Evolutionary conservation across 2,113 vertebrate species (phyloP).

Genomic region (Ramphastos sulfuratus): DNA sequence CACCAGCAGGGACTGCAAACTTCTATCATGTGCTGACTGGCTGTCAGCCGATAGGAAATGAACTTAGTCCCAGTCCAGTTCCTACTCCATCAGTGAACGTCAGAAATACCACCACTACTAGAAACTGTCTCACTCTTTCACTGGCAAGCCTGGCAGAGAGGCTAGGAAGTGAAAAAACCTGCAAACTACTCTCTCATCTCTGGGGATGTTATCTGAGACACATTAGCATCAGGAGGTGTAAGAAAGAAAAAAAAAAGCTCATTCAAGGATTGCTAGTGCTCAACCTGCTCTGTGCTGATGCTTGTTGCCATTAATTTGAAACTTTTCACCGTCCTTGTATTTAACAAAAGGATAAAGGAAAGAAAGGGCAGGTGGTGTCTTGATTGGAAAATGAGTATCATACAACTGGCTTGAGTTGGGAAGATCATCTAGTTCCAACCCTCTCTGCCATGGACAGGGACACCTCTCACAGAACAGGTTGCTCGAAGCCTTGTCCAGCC

Average conservation of each 20-base stretch:
- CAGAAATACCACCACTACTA: conserved; percentile 33
- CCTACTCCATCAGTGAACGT: background rate
- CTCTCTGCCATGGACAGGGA: no score
- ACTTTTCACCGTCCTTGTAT: background rate
- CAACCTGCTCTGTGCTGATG: background rate
- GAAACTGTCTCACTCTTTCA: conserved; percentile 22
- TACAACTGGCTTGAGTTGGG: background rate
- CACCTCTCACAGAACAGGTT: no score
- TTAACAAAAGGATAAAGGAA: background rate
- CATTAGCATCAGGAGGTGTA: conserved; percentile 3
- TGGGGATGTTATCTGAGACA: background rate
- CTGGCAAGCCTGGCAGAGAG: conserved; percentile 24
- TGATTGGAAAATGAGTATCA: background rate
- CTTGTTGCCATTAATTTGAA: background rate
- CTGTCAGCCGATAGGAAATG: conserved; percentile 47
- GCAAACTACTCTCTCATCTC: background rate
- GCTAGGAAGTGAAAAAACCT: conserved; percentile 21
- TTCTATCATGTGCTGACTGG: conserved; percentile 14
- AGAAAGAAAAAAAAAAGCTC: background rate
- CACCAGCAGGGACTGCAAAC: conserved; percentile 19
- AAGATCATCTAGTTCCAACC: no score
- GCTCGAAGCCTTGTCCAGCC: no score
- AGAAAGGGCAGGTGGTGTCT: background rate
- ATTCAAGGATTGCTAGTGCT: background rate
- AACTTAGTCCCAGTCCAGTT: conserved; percentile 44